phyloP scores from a whole-genome alignment of 2,797 vertebrate species.

The Periophthalmus magnuspinnatus region DNA sequence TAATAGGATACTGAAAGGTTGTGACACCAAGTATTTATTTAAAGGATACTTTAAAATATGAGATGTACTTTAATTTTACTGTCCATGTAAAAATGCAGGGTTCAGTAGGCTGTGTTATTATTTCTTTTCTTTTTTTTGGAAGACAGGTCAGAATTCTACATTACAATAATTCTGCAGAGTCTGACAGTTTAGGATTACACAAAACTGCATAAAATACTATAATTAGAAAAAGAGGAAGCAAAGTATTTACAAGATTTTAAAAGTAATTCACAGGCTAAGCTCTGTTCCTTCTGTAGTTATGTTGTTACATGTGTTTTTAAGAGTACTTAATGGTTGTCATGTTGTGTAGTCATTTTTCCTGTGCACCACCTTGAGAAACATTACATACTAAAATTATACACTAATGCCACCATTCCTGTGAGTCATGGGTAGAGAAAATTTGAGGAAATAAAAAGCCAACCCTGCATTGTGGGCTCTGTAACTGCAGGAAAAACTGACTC shows the following conservation, averaged over 20 bases:
- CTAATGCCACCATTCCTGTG: slow-evolving; percentile 24
- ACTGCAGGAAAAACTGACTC: slow-evolving; percentile 57
- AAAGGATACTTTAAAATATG: neutral
- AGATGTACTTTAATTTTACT: neutral
- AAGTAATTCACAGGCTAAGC: neutral
- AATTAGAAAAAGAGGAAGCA: neutral
- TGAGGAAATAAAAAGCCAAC: slow-evolving; percentile 24
- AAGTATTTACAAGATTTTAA: neutral
- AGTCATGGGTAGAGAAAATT: slow-evolving; percentile 35
- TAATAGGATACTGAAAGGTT: neutral
- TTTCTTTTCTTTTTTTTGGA: neutral
- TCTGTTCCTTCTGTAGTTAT: neutral
- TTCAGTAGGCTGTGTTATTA: neutral
- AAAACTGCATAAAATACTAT: neutral
- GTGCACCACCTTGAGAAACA: neutral
- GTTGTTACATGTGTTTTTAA: neutral
- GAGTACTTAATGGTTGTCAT: neutral
- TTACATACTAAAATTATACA: slow-evolving; percentile 9
- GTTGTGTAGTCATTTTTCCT: neutral
- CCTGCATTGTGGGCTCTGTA: slow-evolving; percentile 6
- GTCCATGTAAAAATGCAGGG: neutral
- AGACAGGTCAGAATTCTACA: neutral
- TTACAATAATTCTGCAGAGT: neutral
- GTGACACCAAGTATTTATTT: too few relatives aligned
- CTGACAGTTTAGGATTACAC: neutral